A percentile compares a stretch with the other conserved stretches of the same genome.
Evolutionary conservation across 2,888 invertebrate species (phyloP).

Genomic region (Trissolcus brochymenae): DNA sequence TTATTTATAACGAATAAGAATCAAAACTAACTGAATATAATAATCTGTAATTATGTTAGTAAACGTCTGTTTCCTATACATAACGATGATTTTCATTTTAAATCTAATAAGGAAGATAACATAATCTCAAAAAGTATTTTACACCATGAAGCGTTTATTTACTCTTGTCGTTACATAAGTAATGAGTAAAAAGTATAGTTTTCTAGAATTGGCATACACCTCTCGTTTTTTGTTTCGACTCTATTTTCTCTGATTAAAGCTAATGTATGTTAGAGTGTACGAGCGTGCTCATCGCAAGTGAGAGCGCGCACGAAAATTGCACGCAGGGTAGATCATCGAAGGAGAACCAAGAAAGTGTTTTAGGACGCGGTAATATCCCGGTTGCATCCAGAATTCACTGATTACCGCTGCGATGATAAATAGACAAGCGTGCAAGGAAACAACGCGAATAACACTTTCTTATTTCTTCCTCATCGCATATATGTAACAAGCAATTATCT

Average conservation of each 20-base stretch:
- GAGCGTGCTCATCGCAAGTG: slow-evolving; percentile 57
- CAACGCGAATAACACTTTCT: slow-evolving; percentile 54
- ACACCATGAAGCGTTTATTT: slow-evolving; percentile 30
- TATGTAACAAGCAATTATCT: slow-evolving; percentile 51
- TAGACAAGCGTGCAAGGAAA: slow-evolving; percentile 48
- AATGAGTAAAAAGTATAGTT: slow-evolving; percentile 44
- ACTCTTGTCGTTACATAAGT: slow-evolving; percentile 38
- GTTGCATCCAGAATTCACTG: slow-evolving; percentile 58
- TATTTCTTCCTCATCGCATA: slow-evolving; percentile 54
- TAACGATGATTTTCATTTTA: slow-evolving; percentile 30
- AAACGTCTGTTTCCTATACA: slow-evolving; percentile 11
- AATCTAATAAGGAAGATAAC: slow-evolving; percentile 46
- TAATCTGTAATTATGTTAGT: too few species aligned
- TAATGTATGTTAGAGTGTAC: slow-evolving; percentile 45
- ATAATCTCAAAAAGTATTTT: slow-evolving; percentile 37
- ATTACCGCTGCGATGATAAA: slow-evolving; percentile 57
- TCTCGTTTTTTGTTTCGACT: slow-evolving; percentile 38
- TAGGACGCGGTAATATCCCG: slow-evolving; percentile 59
- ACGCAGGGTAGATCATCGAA: slow-evolving; percentile 70
- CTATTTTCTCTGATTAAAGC: slow-evolving; percentile 54
- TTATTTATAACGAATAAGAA: too few species aligned
- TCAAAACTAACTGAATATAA: too few species aligned
- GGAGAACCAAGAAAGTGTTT: slow-evolving; percentile 71
- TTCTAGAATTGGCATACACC: slow-evolving; percentile 51
- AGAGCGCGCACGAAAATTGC: slow-evolving; percentile 63